A percentile compares a stretch with the other conserved stretches of the same genome.
Conservation (phyloP, 2,113 vertebrate genomes). For the Parotia lawesii region DNA sequence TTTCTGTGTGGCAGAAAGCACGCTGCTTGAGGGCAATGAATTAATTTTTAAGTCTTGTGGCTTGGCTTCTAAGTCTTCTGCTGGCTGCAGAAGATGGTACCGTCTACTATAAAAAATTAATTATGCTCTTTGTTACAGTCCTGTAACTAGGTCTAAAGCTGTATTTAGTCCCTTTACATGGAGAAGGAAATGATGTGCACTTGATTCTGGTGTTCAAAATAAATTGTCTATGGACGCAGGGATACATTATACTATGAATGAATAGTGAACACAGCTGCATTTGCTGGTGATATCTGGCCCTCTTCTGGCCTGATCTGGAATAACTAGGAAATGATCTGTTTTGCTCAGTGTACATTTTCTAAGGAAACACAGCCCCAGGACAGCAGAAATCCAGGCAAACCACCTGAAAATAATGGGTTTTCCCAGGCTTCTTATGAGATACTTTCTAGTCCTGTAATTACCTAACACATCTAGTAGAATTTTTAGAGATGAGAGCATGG, state of each 20-base stretch:
- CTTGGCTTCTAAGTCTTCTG: neutral
- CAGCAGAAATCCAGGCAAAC: neutral
- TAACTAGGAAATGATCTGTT: neutral
- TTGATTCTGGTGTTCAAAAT: neutral
- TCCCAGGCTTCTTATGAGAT: neutral
- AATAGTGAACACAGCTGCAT: neutral
- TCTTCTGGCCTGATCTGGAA: neutral
- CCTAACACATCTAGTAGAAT: neutral
- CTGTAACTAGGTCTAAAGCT: neutral
- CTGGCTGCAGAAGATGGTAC: neutral
- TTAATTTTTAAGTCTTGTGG: neutral
- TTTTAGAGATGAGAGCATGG: neutral
- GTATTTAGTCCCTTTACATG: neutral
- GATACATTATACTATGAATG: neutral
- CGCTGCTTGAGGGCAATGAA: fast-evolving
- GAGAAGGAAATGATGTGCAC: neutral
- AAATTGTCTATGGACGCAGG: neutral
- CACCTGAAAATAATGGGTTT: neutral
- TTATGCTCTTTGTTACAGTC: neutral
- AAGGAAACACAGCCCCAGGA: neutral
- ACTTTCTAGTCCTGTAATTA: neutral
- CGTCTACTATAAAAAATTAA: neutral
- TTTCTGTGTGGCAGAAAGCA: neutral
- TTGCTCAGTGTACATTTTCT: neutral
- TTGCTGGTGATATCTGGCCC: neutral